phyloP scores from a whole-genome alignment of 1,140 invertebrate genomes.

The Artemia franciscana region DNA sequence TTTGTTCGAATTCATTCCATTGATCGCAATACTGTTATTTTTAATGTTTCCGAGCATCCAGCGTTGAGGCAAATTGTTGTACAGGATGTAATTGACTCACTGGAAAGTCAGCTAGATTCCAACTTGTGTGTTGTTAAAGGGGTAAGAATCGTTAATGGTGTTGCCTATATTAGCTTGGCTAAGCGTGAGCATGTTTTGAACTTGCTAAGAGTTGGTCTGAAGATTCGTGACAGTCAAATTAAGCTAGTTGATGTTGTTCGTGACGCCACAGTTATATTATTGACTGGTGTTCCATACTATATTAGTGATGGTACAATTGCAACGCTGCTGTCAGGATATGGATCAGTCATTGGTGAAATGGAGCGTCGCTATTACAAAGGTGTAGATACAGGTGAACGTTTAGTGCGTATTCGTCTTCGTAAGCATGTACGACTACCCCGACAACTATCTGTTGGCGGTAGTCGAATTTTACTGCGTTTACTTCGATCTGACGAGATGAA shows the following conservation, averaged over 20 bases:
- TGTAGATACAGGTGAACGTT: conserved; percentile 22
- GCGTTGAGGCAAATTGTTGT: conserved; percentile 15
- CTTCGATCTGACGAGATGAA: conserved; percentile 1
- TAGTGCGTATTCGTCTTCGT: conserved; percentile 17
- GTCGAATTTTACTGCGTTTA: conserved; percentile 14
- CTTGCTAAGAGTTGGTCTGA: conserved; percentile 15
- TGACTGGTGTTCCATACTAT: conserved; percentile 19
- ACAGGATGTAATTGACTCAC: conserved; percentile 20
- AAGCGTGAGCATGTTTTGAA: conserved; percentile 14
- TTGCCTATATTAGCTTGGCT: conserved; percentile 19
- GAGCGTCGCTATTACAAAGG: conserved; percentile 22
- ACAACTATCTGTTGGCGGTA: conserved; percentile 17
- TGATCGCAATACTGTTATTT: conserved; percentile 17
- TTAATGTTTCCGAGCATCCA: conserved; percentile 15
- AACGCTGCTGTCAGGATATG: conserved; percentile 18
- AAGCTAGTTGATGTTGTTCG: conserved; percentile 17
- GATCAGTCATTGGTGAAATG: conserved; percentile 19
- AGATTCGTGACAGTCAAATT: conserved; percentile 16
- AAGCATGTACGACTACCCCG: conserved; percentile 15
- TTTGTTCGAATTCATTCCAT: conserved; percentile 16
- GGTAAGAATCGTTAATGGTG: conserved; percentile 16
- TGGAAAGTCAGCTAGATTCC: conserved; percentile 18
- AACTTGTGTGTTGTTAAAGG: conserved; percentile 16
- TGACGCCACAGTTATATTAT: conserved; percentile 17
- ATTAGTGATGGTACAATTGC: conserved; percentile 17